Base-by-base conservation (phyloP, 2,888 invertebrate genomes). In the Sphaeridia pumilis region DNA sequence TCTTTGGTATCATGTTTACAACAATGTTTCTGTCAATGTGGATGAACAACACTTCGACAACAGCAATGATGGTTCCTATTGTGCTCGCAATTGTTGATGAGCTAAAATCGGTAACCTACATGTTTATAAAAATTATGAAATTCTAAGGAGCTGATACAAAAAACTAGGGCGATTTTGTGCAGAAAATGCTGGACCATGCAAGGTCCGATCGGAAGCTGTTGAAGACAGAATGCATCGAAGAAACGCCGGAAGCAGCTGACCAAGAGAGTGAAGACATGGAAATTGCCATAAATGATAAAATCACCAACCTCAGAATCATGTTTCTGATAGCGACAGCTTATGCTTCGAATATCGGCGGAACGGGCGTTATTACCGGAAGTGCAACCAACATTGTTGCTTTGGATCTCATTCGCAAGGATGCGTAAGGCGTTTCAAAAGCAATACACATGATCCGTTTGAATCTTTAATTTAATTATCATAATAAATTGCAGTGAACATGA, bases 1-100 rank as follows among this genome's bases (percentile, higher is more conserved):
- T 88, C 71, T 78, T 90, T 67, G 90, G 90, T 0, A 74, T 92
- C 45, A 84, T 89, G 67, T 76, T 82, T 58, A 88, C 54, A 5
- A 89, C 92, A 1, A 89, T 88, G 87, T 87, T 90, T 67, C 79
- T 93, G 62, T 90, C 90, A 0, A 92, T 93, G 90, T 93, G 92
- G 92, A 89, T 93, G 63, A 89, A 88, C 5, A 93, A 93, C 70
- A 92, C 47, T 17, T 46, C 44, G 1, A 63, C 63, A 2, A 59
- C 59, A 10, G 61, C 63, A 3, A 64, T 64, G 60, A 59, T 61
- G 59, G 55, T 60, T 0, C 63, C 63, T 1, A 61, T 63, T 36
- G 63, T 64, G 3, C 42, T 48, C 34, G 63, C 61, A 3, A 60
- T 64, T 14, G 54, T 64, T 44, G 58, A 54, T 21, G 60, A 64